phyloP scores from a whole-genome alignment of 2,797 vertebrate species.

The Anabas testudineus region DNA sequence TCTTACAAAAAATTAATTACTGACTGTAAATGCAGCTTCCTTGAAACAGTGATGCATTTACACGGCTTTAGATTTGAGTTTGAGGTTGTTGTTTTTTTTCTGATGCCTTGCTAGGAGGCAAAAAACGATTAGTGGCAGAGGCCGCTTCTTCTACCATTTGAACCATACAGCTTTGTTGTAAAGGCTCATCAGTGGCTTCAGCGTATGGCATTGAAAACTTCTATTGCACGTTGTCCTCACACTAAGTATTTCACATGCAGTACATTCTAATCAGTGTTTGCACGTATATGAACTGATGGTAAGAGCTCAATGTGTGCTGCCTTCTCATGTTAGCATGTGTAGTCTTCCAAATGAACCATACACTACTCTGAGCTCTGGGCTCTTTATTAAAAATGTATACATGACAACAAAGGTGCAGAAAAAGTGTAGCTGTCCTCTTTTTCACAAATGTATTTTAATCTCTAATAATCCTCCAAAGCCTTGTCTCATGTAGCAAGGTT shows the following conservation, averaged over 20 bases:
- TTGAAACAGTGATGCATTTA: no score
- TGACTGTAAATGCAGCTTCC: no score
- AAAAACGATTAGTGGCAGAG: no score
- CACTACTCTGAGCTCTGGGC: background rate
- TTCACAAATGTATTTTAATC: background rate
- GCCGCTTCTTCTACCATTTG: no score
- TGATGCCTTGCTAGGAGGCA: no score
- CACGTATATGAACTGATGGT: background rate
- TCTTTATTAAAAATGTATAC: background rate
- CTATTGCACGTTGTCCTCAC: background rate
- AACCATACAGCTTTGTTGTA: no score
- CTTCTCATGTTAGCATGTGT: slow-evolving; percentile 5
- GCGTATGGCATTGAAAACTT: no score
- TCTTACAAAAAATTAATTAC: no score
- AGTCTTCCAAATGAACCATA: slow-evolving; percentile 54
- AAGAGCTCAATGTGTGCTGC: background rate
- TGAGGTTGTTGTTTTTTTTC: no score
- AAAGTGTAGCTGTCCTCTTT: background rate
- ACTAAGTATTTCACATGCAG: background rate
- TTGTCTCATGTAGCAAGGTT: background rate
- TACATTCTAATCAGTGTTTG: background rate
- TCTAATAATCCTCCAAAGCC: slow-evolving; percentile 6
- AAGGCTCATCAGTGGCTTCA: no score
- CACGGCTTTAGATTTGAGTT: no score
- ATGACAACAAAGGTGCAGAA: background rate